Base-by-base conservation (phyloP, 2,797 vertebrate species). In the Xiphorhynchus erythropygius region DNA sequence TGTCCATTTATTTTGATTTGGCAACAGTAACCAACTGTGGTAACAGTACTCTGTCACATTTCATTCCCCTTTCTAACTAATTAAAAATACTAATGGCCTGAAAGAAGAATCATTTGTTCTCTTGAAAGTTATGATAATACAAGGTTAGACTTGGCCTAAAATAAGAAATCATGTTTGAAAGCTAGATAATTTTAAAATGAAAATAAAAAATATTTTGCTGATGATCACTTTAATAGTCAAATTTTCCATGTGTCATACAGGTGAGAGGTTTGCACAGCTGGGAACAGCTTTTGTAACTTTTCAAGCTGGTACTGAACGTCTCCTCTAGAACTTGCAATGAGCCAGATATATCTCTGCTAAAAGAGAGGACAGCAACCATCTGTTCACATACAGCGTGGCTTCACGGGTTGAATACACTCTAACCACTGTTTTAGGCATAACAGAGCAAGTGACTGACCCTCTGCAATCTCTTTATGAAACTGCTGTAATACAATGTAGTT, bases 371-470 rank as follows among this genome's bases (percentile, higher is more conserved):
- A 84, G 37, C 42, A 57, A 53, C 6, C 30, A 37, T 13, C 33
- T 79, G 25, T 30, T 76, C 67, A 47, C 3, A 37, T 6, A 49
- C 17, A 37, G 3, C 2, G 18, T 23, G 50, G 64, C 18, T 70
- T 77, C 62, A 30, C 5, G 18, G 2, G 5, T 0, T 37, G 41
- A 87, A 9, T 18, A 60, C 3, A 22, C 4, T 24, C 49, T 21
- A 63, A 44, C 11, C 39, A 53, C 18, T 68, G 16, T 4, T 78
- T n/a, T 1, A 35, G 19, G 39, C 63, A 14, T 1, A 59, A 46
- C 0, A 25, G 17, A 41, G n/a, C n/a, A 74, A 53, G 18, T 3
- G 64, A 53, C 0, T 12, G 53, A n/a, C 28, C 71, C 46, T 78
- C 33, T 76, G 50, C n/a, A 33, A 69, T 25, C 33, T 57, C 49